Base-by-base conservation (phyloP, 2,113 vertebrate species). In the Raja brachyura region DNA sequence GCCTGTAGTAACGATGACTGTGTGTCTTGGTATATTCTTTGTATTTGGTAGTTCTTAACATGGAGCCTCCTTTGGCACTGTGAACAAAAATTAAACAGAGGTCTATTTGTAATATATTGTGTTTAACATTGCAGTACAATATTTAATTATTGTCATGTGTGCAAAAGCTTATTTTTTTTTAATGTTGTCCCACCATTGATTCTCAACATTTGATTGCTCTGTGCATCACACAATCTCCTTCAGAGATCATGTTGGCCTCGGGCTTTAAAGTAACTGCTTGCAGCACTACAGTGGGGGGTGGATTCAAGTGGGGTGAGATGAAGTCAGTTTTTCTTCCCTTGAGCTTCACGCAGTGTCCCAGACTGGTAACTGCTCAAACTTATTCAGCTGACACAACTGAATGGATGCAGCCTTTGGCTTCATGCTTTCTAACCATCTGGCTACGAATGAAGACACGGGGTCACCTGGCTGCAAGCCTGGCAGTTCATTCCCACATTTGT, bases 341-440 rank as follows among this genome's bases (percentile, higher is more conserved):
- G 90, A 73, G 90, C 33, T 90, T 70, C 11, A 70, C 14, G 66
- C 66, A 22, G 18, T 70, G 20, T 73, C 70, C 22, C 31, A 73
- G 90, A 5, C 31, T 74, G 66, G 68, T 70, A 92, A 73, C 90
- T 39, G 22, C 90, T 68, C 66, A 92, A 28, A 22, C 9, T 70
- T 31, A 73, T 68, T 68, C 63, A 92, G n/a, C 68, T 54, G 31
- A 39, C 18, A 73, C 66, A 73, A 70, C 90, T 14, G 66, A 92
- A 92, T 92, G 25, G 20, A 92, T 73, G 22, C 73, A 73, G 90
- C 18, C 33, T 54, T 48, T 73, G 90, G 90, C 63, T 92, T 92
- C 68, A 73, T 54, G 39, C 22, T 73, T 33, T 39, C 68, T 18
- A 54, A 25, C 63, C 66, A 70, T 92, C 90, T 92, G 66, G 33